Base-by-base conservation (phyloP, 1,140 invertebrate genomes). In the Cydia splendana region DNA sequence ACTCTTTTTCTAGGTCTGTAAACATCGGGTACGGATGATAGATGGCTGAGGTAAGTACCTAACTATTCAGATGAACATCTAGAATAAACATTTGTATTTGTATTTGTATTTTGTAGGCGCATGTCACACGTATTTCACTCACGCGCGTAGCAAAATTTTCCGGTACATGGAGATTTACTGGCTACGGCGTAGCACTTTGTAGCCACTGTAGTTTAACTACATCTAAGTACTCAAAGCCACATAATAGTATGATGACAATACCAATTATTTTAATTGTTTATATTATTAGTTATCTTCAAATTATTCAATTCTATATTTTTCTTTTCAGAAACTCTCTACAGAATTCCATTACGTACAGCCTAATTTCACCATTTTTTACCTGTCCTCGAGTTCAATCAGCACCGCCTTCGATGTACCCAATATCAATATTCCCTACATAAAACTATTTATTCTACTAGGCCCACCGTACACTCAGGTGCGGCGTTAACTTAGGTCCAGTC, bases 1-100 rank as follows among this genome's bases (percentile, higher is more conserved):
- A 81, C 80, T 83, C 83, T 87, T 87, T 89, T 90, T 87, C 82
- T 90, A 91, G 90, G 90, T 91, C 88, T 91, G 88, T 91, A 91
- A 90, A 89, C 87, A 83, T 71, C 28, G 53, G 80, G 71, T 65
- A 77, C 53, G 80, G 78, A 84, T 82, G 81, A 86, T 81, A 80
- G 76, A 76, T 77, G 81, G 80, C 80, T 24, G 53, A 51, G 67
- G 7, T 65, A 74, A 9, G 75, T 74, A 65, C n/a, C 51, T 76
- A 67, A 30, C 13, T 65, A 65, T 28, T 5, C 28, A 65, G n/a
- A 38, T 38, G 34, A n/a, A n/a, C n/a, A n/a, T n/a, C n/a, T n/a
- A n/a, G n/a, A n/a, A n/a, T n/a, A n/a, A n/a, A n/a, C n/a, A n/a
- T n/a, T n/a, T n/a, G n/a, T n/a, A n/a, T n/a, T n/a, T n/a, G n/a